phyloP scores from a whole-genome alignment of 2,797 vertebrate genomes.

The Chiroxiphia lanceolata region DNA sequence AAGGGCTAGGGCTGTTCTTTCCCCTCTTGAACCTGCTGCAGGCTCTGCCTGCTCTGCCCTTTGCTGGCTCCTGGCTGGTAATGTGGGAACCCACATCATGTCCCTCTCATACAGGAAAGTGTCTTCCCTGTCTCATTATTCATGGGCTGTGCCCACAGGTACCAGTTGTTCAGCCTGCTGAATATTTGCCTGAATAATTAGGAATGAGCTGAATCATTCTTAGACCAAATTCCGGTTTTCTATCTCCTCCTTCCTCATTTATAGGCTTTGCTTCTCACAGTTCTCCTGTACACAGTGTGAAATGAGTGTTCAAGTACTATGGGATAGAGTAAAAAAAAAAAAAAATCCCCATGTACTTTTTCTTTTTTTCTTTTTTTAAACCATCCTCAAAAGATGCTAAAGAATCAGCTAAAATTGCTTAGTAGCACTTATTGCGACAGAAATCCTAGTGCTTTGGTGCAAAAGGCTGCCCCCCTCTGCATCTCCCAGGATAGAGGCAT shows the following conservation, averaged over 20 bases:
- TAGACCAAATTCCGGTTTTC: constrained; percentile 22
- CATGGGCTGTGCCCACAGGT: constrained; percentile 32
- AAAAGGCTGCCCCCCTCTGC: constrained; percentile 19
- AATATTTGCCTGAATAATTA: constrained; percentile 59
- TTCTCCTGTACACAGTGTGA: not conserved
- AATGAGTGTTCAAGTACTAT: not conserved
- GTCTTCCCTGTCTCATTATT: constrained; percentile 38
- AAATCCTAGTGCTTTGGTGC: not conserved
- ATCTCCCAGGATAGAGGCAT: not conserved
- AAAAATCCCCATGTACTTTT: not conserved
- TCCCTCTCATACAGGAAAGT: not conserved
- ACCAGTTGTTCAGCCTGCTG: constrained; percentile 16
- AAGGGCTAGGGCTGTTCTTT: not conserved
- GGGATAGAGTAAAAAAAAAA: not conserved
- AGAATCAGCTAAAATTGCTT: not conserved
- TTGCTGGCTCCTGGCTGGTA: accelerated
- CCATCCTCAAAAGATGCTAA: not conserved
- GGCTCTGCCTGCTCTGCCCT: not conserved
- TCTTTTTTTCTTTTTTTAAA: not conserved
- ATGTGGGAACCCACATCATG: not conserved
- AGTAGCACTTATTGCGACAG: constrained; percentile 32
- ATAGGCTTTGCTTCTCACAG: constrained; percentile 2
- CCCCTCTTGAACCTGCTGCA: not conserved
- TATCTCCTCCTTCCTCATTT: constrained; percentile 21
- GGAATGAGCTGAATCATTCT: constrained; percentile 67